Conservation (phyloP, 2,888 invertebrate species). For the Drosophila kokeensis region DNA sequence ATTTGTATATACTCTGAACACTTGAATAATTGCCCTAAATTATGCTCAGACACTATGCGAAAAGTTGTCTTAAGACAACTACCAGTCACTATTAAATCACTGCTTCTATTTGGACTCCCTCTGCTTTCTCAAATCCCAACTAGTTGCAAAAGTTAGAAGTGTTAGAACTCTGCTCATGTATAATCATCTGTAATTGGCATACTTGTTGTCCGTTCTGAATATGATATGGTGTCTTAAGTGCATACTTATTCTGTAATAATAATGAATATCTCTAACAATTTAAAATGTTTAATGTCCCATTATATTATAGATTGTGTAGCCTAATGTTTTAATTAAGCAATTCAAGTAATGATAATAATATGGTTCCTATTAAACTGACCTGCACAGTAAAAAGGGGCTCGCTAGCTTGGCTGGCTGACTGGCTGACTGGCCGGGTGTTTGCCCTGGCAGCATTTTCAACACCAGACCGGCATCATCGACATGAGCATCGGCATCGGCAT, state of each 20-base stretch:
- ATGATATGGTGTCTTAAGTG: background rate
- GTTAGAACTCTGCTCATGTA: background rate
- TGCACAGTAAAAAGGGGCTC: constrained; percentile 53
- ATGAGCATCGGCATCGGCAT: constrained; percentile 3
- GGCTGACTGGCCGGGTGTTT: constrained; percentile 67
- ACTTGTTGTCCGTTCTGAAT: background rate
- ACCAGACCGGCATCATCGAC: constrained; percentile 54
- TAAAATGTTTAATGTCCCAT: background rate
- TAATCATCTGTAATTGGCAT: background rate
- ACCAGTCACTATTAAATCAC: background rate
- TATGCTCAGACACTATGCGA: background rate
- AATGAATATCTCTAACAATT: background rate
- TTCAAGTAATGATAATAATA: background rate
- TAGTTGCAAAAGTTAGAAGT: background rate
- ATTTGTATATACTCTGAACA: background rate
- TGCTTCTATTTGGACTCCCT: background rate
- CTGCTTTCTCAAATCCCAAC: background rate
- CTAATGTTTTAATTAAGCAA: background rate
- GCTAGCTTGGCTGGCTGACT: constrained; percentile 32
- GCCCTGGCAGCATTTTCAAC: constrained; percentile 75
- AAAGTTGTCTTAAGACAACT: background rate
- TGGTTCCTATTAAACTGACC: constrained; percentile 6
- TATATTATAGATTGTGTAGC: background rate
- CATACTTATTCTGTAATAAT: background rate
- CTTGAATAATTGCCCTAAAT: background rate